Base-by-base conservation (phyloP, 1,140 invertebrate genomes). In the Adoxophyes honmai region DNA sequence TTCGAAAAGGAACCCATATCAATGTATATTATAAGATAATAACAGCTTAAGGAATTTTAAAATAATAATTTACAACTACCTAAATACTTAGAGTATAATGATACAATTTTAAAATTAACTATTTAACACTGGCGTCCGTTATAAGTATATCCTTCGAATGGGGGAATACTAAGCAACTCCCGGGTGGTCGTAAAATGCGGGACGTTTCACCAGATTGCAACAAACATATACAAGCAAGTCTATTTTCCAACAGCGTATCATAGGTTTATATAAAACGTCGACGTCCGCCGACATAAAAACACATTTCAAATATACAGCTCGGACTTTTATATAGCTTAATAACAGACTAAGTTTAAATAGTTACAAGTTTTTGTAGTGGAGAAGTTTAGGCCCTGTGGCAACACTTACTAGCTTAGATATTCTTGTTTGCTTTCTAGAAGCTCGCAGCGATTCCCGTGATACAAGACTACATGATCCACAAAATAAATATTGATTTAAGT, bases 51-150 rank as follows among this genome's bases (percentile, higher is more conserved):
- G 4, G 10, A 48, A 48, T 21, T 48, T 11, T 16, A 44, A 48
- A 11, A 48, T 48, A 48, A 48, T 48, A 44, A 44, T 44, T 15
- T 44, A 48, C 42, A 48, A 33, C 42, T 48, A 48, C 42, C 42
- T 48, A 48, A 5, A 48, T 11, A 48, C 42, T 48, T 48, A 48
- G 18, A 48, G 39, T 44, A 44, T 44, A 44, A 44, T 21, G 42
- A 11, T 48, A 48, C 18, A 48, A 48, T 9, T 4, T 13, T 48
- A 48, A 48, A 48, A 48, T 28, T 48, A 48, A 48, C 21, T 33
- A 48, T 21, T 18, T 21, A 16, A 28, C 42, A 48, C 42, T 33
- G 18, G 42, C 21, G 21, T 44, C 16, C 15, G 21, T 44, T 28
- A 10, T 15, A 18, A 48, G 28, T 13, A 48, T 33, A 21, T 21